Base-by-base conservation (phyloP, 2,113 vertebrate genomes). In the Centropus unirufus region DNA sequence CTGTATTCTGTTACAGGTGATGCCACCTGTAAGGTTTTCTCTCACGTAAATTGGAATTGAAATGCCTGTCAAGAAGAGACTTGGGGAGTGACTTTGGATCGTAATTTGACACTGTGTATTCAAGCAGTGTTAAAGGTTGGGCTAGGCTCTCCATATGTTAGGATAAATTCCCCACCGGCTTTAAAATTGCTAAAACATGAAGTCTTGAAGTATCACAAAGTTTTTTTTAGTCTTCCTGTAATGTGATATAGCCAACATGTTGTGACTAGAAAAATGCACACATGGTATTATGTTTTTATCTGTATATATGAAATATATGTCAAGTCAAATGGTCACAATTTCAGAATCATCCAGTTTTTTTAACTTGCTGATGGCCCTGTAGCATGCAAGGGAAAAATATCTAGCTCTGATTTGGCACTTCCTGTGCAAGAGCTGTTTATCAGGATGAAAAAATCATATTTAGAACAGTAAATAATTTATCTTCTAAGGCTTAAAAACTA, bases 361-460 rank as follows among this genome's bases (percentile, higher is more conserved):
- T 21, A 12, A 52, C 1, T 68, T 27, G 8, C 21, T 42, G 27
- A 58, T 18, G 3, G 4, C 14, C 51, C 68, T 55, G 36, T 46
- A 30, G 20, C 5, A 29, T 3, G 3, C 12, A 15, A 47, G 4
- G 24, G 15, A 73, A 12, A 83, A 36, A 3, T 6, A 63, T 10
- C 18, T 9, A 21, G 3, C 12, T 89, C 34, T 26, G 26, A 51
- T 12, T 14, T 34, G 8, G 4, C 5, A 2, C 16, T 70, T 55
- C 49, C 54, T 18, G 3, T 11, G 21, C n/a, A 69, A 72, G n/a
- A 85, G 14, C 6, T 49, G 7, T 12, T 83, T 23, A 57, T 39
- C 6, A 16, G 4, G 2, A 57, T 4, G 5, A 61, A 30, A 40
- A 42, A 6, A 8, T 7, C 0, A 1, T n/a, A 66, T 62, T 49